Evolutionary conservation across 1,140 invertebrate species (phyloP).

Genomic region (Tribolium castaneum): DNA sequence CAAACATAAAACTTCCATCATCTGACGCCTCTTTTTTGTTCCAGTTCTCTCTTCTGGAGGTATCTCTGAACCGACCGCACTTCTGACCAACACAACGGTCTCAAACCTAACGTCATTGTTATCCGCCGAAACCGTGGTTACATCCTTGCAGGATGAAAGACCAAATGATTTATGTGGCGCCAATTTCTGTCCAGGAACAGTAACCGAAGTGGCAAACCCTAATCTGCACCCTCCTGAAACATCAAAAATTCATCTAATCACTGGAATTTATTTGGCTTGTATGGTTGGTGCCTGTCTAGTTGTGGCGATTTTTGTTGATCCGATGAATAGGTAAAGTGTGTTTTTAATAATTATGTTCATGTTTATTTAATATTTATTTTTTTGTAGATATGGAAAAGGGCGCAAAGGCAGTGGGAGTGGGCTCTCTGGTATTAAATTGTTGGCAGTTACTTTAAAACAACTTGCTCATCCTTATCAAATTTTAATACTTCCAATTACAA

Average conservation of each 20-base stretch:
- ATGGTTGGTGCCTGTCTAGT: slow-evolving; percentile 81
- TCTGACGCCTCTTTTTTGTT: neutral
- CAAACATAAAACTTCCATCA: too few species aligned
- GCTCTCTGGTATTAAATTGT: slow-evolving; percentile 71
- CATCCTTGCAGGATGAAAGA: neutral
- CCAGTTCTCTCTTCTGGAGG: slow-evolving; percentile 1
- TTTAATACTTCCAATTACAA: slow-evolving; percentile 89
- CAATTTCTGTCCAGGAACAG: slow-evolving; percentile 74
- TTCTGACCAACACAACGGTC: slow-evolving; percentile 10
- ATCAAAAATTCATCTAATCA: slow-evolving; percentile 80
- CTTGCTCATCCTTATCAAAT: slow-evolving; percentile 82
- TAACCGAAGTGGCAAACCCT: slow-evolving; percentile 68
- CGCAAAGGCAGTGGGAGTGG: slow-evolving; percentile 64
- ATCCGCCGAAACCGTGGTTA: neutral
- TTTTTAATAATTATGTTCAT: too few species aligned
- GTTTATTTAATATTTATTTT: too few species aligned
- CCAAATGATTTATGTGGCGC: slow-evolving; percentile 74
- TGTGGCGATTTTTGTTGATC: slow-evolving; percentile 85
- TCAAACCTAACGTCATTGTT: slow-evolving; percentile 13
- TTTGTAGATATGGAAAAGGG: slow-evolving; percentile 65
- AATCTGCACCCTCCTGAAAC: slow-evolving; percentile 76
- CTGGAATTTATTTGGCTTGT: slow-evolving; percentile 85
- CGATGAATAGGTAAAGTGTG: slow-evolving; percentile 75
- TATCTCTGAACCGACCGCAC: neutral
- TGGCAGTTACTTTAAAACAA: slow-evolving; percentile 84